A percentile compares a stretch with the other conserved stretches of the same genome.
Evolutionary conservation across 2,113 vertebrate species (phyloP).

Genomic region (Pipa parva): DNA sequence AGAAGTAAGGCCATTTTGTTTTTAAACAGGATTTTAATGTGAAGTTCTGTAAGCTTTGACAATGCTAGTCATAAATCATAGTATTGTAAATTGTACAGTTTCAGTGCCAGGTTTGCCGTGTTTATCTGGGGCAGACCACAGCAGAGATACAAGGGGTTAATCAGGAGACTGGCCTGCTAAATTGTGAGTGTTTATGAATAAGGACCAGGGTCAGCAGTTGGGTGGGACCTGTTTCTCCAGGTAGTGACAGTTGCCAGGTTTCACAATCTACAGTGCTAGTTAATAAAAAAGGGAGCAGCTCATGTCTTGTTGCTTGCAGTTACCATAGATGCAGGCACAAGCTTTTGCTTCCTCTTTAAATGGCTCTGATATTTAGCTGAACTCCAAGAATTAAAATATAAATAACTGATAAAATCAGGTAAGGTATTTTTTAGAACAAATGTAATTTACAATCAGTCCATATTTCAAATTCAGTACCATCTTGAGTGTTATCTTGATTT

Average conservation of each 20-base stretch:
- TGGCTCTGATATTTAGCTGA: neutral
- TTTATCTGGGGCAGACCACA: no score
- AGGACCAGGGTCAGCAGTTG: neutral
- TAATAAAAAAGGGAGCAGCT: slow-evolving; percentile 29
- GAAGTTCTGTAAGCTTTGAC: no score
- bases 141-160: neutral
- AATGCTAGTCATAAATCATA: no score
- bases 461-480: no score
- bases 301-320: slow-evolving; percentile 32
- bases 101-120: no score
- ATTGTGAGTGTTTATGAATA: no score
- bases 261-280: slow-evolving; percentile 32
- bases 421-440: neutral
- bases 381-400: neutral
- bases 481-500: no score
- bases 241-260: slow-evolving; percentile 23
- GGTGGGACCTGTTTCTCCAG: neutral
- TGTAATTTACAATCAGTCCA: no score
- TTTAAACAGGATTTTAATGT: no score
- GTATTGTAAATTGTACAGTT: no score
- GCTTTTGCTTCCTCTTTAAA: slow-evolving; percentile 19
- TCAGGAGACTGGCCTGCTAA: neutral
- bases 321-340: slow-evolving; percentile 42
- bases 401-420: neutral
- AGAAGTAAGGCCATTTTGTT: no score